Evolutionary conservation across 2,113 vertebrate species (phyloP).

Genomic region (Erinaceus europaeus): DNA sequence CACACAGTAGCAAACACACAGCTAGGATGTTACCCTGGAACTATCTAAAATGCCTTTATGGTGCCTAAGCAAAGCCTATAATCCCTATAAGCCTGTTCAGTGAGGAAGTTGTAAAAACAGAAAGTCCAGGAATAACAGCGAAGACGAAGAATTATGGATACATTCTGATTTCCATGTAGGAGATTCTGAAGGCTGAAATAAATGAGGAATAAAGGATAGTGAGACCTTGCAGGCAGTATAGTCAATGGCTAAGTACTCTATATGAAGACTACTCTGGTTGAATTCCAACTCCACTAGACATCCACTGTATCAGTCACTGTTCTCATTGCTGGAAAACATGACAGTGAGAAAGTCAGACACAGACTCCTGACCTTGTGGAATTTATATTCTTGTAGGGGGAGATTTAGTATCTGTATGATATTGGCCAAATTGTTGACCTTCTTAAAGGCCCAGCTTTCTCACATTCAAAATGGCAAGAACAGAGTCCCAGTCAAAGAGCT

Average conservation of each 20-base stretch:
- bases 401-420: not conserved
- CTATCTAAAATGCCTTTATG: not conserved
- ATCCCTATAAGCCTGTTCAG: not conserved
- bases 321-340: not conserved
- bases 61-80: not conserved
- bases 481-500: not conserved
- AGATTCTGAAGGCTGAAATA: not conserved
- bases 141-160: not conserved
- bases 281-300: not conserved
- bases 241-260: not conserved
- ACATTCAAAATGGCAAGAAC: slow-evolving; percentile 9
- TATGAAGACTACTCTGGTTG: not conserved
- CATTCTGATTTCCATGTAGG: not conserved
- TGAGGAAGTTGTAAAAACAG: not conserved
- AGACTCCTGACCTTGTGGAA: not conserved
- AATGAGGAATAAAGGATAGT: not conserved
- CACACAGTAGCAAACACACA: not conserved
- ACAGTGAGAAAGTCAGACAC: not conserved
- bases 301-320: not conserved
- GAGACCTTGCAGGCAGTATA: not conserved
- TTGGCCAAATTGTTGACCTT: not conserved
- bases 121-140: not conserved
- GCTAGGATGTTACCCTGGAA: not conserved
- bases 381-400: not conserved
- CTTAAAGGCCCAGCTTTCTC: not conserved